Conservation (phyloP, 2,888 invertebrate genomes). For the Luperina nickerlii region DNA sequence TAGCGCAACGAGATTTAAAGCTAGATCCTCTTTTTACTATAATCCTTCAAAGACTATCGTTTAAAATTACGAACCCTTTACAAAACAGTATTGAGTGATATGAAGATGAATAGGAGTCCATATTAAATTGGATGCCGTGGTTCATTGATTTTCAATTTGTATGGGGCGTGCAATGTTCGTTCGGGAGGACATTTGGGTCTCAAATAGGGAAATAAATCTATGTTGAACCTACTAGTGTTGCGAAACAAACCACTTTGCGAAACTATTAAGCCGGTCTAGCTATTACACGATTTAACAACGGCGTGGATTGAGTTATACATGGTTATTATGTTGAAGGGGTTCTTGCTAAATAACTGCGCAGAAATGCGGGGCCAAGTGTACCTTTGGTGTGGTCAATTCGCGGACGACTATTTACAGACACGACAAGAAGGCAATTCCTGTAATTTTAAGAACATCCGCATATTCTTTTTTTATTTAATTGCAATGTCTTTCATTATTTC, state of each 20-base stretch:
- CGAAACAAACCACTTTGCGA: conserved; percentile 68
- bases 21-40: neutral
- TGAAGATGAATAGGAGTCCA: conserved; percentile 85
- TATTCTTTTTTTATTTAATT: neutral
- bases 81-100: conserved; percentile 54
- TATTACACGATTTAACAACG: conserved; percentile 63
- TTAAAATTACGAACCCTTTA: conserved; percentile 38
- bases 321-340: conserved; percentile 39
- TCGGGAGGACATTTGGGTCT: conserved; percentile 72
- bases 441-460: neutral
- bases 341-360: conserved; percentile 10
- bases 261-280: conserved; percentile 64
- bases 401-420: neutral
- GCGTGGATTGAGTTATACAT: conserved; percentile 60
- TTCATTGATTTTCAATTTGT: conserved; percentile 89
- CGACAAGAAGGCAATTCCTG: neutral
- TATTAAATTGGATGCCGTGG: conserved; percentile 85
- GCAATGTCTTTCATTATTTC: too few species aligned
- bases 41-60: conserved; percentile 7
- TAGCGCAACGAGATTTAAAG: neutral
- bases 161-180: conserved; percentile 76
- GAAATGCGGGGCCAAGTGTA: neutral
- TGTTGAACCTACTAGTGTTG: conserved; percentile 70
- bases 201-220: conserved; percentile 80
- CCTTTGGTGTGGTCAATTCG: neutral